Base-by-base conservation (phyloP, 2,888 invertebrate species). In the Perithous albicinctus region DNA sequence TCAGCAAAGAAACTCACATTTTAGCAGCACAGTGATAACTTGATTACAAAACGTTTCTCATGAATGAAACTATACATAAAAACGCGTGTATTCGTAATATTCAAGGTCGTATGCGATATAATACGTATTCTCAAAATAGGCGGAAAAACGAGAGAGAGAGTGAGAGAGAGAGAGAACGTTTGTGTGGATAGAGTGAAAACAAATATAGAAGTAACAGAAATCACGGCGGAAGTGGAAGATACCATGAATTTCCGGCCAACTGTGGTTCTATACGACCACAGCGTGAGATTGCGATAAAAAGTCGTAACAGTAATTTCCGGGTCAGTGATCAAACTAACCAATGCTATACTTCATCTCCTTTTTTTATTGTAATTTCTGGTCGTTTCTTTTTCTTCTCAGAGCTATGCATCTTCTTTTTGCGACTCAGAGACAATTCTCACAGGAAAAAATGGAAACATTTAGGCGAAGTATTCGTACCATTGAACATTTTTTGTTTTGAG, bases 151-250 rank as follows among this genome's bases (percentile, higher is more conserved):
- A 20, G 12, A 10, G n/a, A 20, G 35, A 20, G 43, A 20, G 26
- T 51, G 12, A 38, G 63, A 63, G 63, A n/a, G n/a, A n/a, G n/a
- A n/a, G n/a, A n/a, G n/a, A n/a, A n/a, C n/a, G n/a, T n/a, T 43
- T 54, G 35, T 26, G 29, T 20, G 20, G 15, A 4, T 23, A 67
- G 43, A 15, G 43, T 32, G 38, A 48, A 32, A 46, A 54, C n/a
- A n/a, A n/a, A n/a, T n/a, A 64, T 54, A 18, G 35, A 29, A 29
- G 18, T 35, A 38, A 63, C 29, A 38, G 10, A 29, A 73, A 80
- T 72, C 66, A 35, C 51, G 48, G 20, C 70, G 80, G 80, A 80
- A 80, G 51, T 51, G 43, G 67, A 32, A 67, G 80, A 80, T 77
- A 73, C 43, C 18, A 23, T 18, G 35, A 48, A 41, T 64, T 80